Evolutionary conservation across 2,797 vertebrate genomes (phyloP).

Genomic region (Acipenser oxyrinchus): DNA sequence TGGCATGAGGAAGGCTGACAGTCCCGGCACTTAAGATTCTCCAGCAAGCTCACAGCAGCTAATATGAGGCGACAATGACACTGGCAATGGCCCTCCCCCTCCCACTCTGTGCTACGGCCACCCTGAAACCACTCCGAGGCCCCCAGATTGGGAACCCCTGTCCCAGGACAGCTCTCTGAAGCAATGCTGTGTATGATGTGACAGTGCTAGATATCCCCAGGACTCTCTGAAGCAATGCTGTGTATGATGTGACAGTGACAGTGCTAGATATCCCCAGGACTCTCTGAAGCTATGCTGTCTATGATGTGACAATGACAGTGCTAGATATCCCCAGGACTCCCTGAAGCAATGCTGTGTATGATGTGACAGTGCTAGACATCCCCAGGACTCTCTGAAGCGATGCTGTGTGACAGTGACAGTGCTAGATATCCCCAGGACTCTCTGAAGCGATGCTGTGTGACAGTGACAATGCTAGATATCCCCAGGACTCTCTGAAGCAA

Average conservation of each 20-base stretch:
- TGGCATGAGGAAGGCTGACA: no score
- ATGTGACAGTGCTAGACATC: no score
- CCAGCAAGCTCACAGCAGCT: no score
- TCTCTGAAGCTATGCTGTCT: constrained; percentile 46
- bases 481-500: no score
- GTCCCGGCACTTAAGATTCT: no score
- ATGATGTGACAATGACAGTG: constrained; percentile 54
- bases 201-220: neutral
- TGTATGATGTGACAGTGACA: constrained; percentile 10
- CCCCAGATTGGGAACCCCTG: constrained; percentile 67
- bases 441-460: no score
- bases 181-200: neutral
- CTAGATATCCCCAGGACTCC: no score
- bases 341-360: no score
- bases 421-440: no score
- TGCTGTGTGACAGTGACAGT: no score
- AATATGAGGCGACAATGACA: neutral
- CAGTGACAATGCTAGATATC: no score
- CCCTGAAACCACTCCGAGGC: constrained; percentile 21
- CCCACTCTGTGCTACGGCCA: neutral
- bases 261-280: neutral
- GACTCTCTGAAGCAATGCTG: neutral
- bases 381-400: no score
- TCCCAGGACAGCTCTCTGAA: constrained; percentile 32
- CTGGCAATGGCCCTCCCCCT: neutral